A percentile compares a stretch with the other conserved stretches of the same genome.
Evolutionary conservation across 2,797 vertebrate genomes (phyloP).

Genomic region (Setipinna tenuifilis): DNA sequence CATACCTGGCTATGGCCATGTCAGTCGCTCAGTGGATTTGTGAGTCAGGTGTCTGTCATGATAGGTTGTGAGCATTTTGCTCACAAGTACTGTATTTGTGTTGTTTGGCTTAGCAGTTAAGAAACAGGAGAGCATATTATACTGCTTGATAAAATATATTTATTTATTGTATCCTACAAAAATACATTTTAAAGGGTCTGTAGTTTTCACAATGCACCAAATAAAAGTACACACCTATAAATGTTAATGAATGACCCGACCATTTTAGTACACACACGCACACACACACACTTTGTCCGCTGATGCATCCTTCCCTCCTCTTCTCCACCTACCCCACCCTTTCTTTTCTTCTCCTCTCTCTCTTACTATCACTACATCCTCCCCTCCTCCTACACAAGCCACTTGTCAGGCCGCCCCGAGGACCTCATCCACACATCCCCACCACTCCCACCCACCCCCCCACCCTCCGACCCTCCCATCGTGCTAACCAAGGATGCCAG

Average conservation of each 20-base stretch:
- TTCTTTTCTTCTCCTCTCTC: conserved; percentile 18
- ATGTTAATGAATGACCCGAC: background rate
- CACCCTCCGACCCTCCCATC: background rate
- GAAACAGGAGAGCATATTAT: background rate
- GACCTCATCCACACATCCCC: background rate
- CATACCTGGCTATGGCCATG: no score
- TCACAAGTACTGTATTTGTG: no score
- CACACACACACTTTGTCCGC: background rate
- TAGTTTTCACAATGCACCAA: background rate
- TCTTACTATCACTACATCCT: conserved; percentile 1
- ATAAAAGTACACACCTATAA: background rate
- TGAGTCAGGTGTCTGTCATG: background rate
- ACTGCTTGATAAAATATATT: no score
- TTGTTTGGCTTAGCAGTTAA: background rate
- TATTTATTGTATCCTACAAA: background rate
- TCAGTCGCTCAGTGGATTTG: background rate
- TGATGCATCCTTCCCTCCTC: background rate
- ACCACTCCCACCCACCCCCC: background rate
- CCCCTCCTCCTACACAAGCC: background rate
- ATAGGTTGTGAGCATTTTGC: background rate
- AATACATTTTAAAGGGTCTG: background rate
- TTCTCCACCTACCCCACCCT: conserved; percentile 3
- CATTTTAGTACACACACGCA: background rate
- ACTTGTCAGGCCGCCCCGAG: background rate
- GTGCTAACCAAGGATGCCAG: background rate